Base-by-base conservation (phyloP, 2,797 vertebrate genomes). In the Falco rusticolus region DNA sequence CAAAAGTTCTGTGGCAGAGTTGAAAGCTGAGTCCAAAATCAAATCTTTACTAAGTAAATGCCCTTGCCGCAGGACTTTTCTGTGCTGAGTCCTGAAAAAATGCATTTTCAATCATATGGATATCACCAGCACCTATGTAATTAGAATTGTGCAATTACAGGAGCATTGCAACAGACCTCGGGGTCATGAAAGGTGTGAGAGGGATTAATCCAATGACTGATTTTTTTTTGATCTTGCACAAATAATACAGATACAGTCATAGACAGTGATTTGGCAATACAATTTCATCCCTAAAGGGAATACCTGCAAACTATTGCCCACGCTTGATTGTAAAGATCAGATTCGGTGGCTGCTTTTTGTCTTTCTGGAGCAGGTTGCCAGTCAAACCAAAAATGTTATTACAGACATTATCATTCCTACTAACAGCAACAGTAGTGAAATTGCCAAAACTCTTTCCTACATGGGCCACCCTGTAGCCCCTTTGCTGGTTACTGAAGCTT, bases 181-280 rank as follows among this genome's bases (percentile, higher is more conserved):
- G 71, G 94, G 94, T 96, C 92, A 75, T 22, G 90, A 51, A 81
- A 94, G 86, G 64, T 94, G 88, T 91, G 86, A 94, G 90, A 83
- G 5, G 19, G 59, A 85, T 87, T 93, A 77, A 94, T 90, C 41
- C 79, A 68, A 48, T 10, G 37, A 54, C 60, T 84, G 59, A 43
- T 5, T 59, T 80, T 79, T 63, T 64, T 93, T 87, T 69, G 1
- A 85, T 83, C 76, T 80, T 59, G 85, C 71, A 91, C 50, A 75
- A 83, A 87, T 78, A 95, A 70, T 59, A 75, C 6, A 71, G 80
- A 87, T 71, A 79, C 10, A 94, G 76, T 34, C 85, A 90, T 10
- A 94, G 89, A 92, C 22, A 91, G 76, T 11, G 66, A 89, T 91
- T 74, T 92, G 72, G 86, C 90, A 92, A 85, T 72, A 47, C 5